Percentiles rank a stretch among this genome's conserved stretches.
Evolutionary conservation across 2,797 vertebrate genomes (phyloP).

Genomic region (Leuciscus waleckii): DNA sequence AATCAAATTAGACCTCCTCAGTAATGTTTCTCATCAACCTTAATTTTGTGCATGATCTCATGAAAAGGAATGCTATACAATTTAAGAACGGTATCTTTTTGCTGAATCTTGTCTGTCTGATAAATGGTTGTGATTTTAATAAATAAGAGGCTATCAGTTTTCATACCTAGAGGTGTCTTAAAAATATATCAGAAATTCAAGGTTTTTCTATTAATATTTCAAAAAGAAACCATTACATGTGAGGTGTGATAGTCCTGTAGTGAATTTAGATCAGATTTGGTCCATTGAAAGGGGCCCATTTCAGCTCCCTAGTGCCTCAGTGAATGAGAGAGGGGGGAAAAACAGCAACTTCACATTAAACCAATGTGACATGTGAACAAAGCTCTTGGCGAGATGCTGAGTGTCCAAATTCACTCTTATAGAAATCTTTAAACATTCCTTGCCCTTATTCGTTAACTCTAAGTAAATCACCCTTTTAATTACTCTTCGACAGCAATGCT

Average conservation of each 20-base stretch:
- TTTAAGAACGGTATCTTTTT: neutral
- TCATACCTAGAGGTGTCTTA: neutral
- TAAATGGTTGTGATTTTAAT: neutral
- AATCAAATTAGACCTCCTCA: neutral
- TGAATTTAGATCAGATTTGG: slow-evolving; percentile 34
- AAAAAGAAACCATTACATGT: slow-evolving; percentile 4
- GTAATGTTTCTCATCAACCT: neutral
- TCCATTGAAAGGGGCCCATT: slow-evolving; percentile 20
- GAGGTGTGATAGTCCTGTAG: neutral
- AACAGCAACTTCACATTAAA: slow-evolving; percentile 57
- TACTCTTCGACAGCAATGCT: neutral
- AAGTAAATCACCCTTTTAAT: neutral
- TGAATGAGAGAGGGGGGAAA: slow-evolving; percentile 18
- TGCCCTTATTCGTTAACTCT: neutral
- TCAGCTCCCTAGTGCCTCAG: slow-evolving; percentile 9
- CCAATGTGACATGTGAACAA: slow-evolving; percentile 74
- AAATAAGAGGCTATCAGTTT: neutral
- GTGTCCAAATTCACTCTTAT: slow-evolving; percentile 42
- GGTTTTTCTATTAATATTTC: neutral
- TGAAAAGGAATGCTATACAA: neutral
- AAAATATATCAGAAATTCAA: neutral
- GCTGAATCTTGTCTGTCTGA: neutral
- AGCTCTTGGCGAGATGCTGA: slow-evolving; percentile 51
- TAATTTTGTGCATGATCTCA: slow-evolving; percentile 1
- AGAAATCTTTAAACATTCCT: slow-evolving; percentile 26